These are phyloP conservation scores for Fragum sueziense DNA, from an alignment of 2,888 invertebrate genomes.

Conservation along the genomic window DNA sequence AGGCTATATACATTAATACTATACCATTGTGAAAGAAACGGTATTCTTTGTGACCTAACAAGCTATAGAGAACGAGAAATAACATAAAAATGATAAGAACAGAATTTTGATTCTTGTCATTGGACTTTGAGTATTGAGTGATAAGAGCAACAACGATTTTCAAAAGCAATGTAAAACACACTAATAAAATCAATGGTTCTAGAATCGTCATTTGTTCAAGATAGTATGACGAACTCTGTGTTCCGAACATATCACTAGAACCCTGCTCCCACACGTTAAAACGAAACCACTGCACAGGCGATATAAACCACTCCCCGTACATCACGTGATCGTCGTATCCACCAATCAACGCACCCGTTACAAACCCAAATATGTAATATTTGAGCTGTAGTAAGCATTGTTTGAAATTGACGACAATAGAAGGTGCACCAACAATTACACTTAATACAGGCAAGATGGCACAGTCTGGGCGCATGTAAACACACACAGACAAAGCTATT, in stretches of 20 bases:
- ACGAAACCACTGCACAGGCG: conserved; percentile 73
- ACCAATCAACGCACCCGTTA: conserved; percentile 62
- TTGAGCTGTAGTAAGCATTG: neutral
- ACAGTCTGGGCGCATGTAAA: conserved; percentile 70
- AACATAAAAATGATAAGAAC: neutral
- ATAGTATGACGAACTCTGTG: conserved; percentile 26
- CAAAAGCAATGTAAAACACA: neutral
- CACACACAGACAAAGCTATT: conserved; percentile 52
- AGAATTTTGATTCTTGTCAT: conserved; percentile 57
- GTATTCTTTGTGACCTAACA: conserved; percentile 70
- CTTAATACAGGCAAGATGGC: conserved; percentile 54
- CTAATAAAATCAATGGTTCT: conserved; percentile 18
- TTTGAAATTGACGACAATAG: neutral
- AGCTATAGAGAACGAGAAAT: neutral
- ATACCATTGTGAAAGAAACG: conserved; percentile 72
- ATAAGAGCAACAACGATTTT: neutral
- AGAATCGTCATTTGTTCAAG: conserved; percentile 26
- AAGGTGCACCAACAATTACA: neutral
- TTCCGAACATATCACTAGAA: conserved; percentile 57
- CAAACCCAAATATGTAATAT: conserved; percentile 44
- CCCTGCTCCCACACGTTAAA: conserved; percentile 71
- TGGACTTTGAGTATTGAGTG: neutral
- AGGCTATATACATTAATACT: conserved; percentile 65
- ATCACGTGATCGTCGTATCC: conserved; percentile 66
- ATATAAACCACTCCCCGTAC: conserved; percentile 69